Conservation (phyloP, 2,888 invertebrate genomes). For the Scaptomyza parva region DNA sequence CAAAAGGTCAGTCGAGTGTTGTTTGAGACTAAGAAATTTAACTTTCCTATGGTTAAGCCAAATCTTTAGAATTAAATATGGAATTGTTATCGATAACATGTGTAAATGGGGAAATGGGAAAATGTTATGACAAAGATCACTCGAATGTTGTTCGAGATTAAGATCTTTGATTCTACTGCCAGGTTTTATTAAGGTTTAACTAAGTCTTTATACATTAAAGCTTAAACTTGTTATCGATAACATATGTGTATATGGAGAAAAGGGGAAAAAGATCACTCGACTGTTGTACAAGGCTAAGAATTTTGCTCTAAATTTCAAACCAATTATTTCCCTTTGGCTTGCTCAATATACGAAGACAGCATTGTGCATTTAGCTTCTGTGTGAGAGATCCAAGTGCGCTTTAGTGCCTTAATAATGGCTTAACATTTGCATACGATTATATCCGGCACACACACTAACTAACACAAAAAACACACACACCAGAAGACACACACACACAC, state of each 20-base stretch:
- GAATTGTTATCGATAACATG: neutral
- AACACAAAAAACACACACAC: neutral
- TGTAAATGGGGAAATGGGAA: neutral
- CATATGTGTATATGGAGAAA: too few species aligned
- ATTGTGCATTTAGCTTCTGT: conserved; percentile 26
- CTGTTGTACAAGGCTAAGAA: too few species aligned
- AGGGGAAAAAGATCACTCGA: too few species aligned
- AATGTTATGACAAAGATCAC: neutral
- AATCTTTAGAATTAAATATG: neutral
- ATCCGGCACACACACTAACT: conserved; percentile 10
- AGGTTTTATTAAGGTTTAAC: too few species aligned
- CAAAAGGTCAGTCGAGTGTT: too few species aligned
- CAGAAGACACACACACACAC: neutral
- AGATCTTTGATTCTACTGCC: too few species aligned
- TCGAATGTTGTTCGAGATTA: too few species aligned
- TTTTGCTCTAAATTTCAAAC: too few species aligned
- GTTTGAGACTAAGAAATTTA: too few species aligned
- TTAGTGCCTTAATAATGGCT: conserved; percentile 73
- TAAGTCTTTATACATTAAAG: too few species aligned
- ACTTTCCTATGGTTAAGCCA: too few species aligned
- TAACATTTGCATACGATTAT: conserved; percentile 60
- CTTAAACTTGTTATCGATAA: too few species aligned
- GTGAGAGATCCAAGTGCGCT: conserved; percentile 56
- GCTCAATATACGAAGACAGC: conserved; percentile 28
- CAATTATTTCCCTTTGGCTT: neutral